These are phyloP conservation scores for Chaetodon auriga DNA, from an alignment of 2,113 vertebrate species.

Conservation along the genomic window DNA sequence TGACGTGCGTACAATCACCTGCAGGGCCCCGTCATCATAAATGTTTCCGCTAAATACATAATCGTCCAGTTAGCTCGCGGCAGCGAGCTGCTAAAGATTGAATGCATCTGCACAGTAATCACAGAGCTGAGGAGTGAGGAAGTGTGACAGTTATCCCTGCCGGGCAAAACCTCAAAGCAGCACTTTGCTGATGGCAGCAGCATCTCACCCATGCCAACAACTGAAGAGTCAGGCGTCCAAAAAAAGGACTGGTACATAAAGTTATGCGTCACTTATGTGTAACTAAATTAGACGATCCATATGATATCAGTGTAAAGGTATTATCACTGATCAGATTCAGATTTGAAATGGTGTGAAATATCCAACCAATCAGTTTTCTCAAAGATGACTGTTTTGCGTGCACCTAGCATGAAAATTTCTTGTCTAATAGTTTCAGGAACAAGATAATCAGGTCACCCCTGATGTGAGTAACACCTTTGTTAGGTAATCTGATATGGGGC, in stretches of 20 bases:
- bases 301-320: background rate
- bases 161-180: slow-evolving; percentile 76
- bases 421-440: background rate
- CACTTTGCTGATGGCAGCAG: slow-evolving; percentile 83
- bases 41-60: slow-evolving; percentile 57
- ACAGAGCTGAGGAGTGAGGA: slow-evolving; percentile 71
- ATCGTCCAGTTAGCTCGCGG: slow-evolving; percentile 56
- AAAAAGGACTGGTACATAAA: slow-evolving; percentile 47
- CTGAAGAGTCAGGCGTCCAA: slow-evolving; percentile 81
- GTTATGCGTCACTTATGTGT: background rate
- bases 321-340: background rate
- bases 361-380: background rate
- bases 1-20: slow-evolving; percentile 43
- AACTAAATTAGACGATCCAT: background rate
- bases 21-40: slow-evolving; percentile 52
- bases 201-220: slow-evolving; percentile 62
- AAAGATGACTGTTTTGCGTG: background rate
- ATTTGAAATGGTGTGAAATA: background rate
- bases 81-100: slow-evolving; percentile 66
- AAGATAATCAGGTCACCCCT: slow-evolving; percentile 53
- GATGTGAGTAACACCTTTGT: slow-evolving; percentile 69
- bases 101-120: slow-evolving; percentile 74
- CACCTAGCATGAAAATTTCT: background rate
- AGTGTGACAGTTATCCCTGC: slow-evolving; percentile 85
- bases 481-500: slow-evolving; percentile 65